Conservation (phyloP, 2,888 invertebrate species). For the Gisinianus flammeolus region DNA sequence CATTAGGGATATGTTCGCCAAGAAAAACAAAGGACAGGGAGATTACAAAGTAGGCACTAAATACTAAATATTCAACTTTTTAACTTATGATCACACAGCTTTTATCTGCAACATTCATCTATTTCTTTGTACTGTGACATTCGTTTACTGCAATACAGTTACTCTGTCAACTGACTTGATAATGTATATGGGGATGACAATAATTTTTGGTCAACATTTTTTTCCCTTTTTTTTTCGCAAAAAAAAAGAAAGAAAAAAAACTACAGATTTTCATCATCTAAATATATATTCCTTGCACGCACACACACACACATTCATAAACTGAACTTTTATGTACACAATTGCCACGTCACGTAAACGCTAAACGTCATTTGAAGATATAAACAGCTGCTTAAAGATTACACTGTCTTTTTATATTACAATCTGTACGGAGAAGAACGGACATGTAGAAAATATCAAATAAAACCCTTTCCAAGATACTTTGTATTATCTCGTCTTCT, state of each 20-base stretch:
- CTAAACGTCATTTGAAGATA: too few species aligned
- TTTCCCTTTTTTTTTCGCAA: neutral
- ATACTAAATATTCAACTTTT: neutral
- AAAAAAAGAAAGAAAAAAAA: too few species aligned
- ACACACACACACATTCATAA: neutral
- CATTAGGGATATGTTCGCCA: slow-evolving; percentile 5
- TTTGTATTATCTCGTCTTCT: neutral
- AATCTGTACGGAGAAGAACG: too few species aligned
- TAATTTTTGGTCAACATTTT: neutral
- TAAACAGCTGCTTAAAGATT: neutral
- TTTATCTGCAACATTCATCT: too few species aligned
- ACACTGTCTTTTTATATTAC: neutral
- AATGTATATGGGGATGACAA: too few species aligned
- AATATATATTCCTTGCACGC: too few species aligned
- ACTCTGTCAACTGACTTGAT: neutral
- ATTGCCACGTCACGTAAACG: neutral
- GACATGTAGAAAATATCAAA: too few species aligned
- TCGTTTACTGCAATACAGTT: neutral
- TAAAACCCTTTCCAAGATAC: too few species aligned
- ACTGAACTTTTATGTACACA: neutral
- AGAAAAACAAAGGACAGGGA: neutral
- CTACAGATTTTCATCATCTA: too few species aligned
- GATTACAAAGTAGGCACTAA: neutral
- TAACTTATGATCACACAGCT: neutral
- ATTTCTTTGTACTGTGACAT: neutral